These are phyloP conservation scores for Portevinia maculata DNA, from an alignment of 2,888 invertebrate genomes.

Conservation along the genomic window DNA sequence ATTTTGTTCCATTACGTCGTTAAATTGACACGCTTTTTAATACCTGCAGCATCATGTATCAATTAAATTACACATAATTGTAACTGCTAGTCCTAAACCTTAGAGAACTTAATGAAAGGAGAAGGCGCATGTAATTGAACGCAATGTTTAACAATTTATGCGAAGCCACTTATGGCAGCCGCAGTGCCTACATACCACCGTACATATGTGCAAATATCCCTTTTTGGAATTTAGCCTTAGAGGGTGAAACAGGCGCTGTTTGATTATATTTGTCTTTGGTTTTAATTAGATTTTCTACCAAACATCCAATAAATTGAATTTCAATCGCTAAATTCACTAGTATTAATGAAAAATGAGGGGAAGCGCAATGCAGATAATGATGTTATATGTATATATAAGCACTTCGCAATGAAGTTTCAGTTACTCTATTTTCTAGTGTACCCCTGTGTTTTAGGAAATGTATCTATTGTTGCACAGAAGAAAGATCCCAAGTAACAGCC, in stretches of 20 bases:
- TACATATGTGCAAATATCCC: background rate
- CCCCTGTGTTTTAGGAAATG: too few species aligned
- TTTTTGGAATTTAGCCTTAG: conserved; percentile 1
- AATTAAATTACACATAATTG: conserved; percentile 43
- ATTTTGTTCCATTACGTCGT: background rate
- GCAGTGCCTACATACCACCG: background rate
- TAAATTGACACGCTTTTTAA: conserved; percentile 21
- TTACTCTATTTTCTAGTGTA: too few species aligned
- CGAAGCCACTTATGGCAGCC: conserved; percentile 7
- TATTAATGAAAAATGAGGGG: background rate
- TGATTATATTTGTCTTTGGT: conserved; percentile 45
- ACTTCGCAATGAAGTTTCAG: too few species aligned
- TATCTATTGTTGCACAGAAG: too few species aligned
- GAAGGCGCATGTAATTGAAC: conserved; percentile 55
- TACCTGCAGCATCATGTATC: conserved; percentile 17
- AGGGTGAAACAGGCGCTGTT: conserved; percentile 11
- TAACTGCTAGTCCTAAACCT: background rate
- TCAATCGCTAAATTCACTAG: conserved; percentile 15
- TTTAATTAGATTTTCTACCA: conserved; percentile 48
- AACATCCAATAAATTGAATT: conserved; percentile 46
- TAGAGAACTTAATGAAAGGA: conserved; percentile 23
- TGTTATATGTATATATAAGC: too few species aligned
- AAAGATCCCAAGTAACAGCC: too few species aligned
- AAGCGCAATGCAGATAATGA: too few species aligned
- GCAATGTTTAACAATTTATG: conserved; percentile 47